Conservation (phyloP, 1,140 invertebrate genomes). For the Drosophila ogumai region DNA sequence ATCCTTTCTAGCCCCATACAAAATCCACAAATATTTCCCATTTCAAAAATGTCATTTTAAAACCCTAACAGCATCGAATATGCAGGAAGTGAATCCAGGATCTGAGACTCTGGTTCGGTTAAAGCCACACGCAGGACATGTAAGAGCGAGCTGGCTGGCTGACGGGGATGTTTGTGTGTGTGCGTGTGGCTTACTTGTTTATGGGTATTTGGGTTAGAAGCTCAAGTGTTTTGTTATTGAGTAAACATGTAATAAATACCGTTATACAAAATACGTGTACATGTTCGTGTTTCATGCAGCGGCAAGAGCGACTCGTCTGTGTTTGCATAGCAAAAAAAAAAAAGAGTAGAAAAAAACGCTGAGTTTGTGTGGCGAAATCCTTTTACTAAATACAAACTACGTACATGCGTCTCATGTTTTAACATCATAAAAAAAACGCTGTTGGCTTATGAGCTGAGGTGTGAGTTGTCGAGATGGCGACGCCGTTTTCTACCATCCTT, state of each 20-base stretch:
- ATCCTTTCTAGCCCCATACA: no score
- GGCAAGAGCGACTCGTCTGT: slow-evolving; percentile 43
- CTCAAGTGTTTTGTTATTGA: slow-evolving; percentile 78
- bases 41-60: slow-evolving; percentile 6
- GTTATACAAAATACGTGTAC: slow-evolving; percentile 72
- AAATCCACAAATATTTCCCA: neutral
- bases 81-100: slow-evolving; percentile 25
- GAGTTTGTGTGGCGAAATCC: slow-evolving; percentile 51
- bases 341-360: slow-evolving; percentile 29
- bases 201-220: slow-evolving; percentile 78
- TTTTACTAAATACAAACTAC: slow-evolving; percentile 76
- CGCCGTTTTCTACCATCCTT: slow-evolving; percentile 9
- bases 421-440: slow-evolving; percentile 66
- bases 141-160: neutral
- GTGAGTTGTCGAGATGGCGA: slow-evolving; percentile 16
- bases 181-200: slow-evolving; percentile 65
- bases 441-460: slow-evolving; percentile 20
- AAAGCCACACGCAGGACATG: slow-evolving; percentile 1
- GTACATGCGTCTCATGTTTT: slow-evolving; percentile 68
- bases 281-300: slow-evolving; percentile 56
- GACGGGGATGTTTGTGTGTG: slow-evolving; percentile 1
- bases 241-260: slow-evolving; percentile 79
- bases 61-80: slow-evolving; percentile 8
- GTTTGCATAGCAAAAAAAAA: slow-evolving; percentile 55
- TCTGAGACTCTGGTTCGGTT: slow-evolving; percentile 13